These are phyloP conservation scores for Dasyornis broadbenti DNA, from an alignment of 2,113 vertebrate genomes.

Conservation along the genomic window DNA sequence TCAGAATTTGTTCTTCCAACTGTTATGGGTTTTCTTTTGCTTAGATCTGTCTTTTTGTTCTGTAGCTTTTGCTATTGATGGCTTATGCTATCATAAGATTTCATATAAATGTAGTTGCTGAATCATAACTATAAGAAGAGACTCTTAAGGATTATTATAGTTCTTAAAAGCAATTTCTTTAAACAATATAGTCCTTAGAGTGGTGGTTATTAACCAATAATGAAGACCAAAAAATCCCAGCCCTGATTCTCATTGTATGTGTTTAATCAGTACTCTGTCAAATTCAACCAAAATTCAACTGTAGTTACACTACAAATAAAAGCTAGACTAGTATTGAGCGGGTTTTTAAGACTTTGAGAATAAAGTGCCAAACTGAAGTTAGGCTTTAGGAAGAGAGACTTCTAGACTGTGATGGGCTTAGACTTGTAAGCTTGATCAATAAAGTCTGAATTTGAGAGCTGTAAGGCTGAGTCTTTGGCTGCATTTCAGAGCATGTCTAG, in stretches of 20 bases:
- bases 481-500: neutral
- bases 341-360: neutral
- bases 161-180: neutral
- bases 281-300: neutral
- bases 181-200: neutral
- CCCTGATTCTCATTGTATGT: neutral
- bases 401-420: neutral
- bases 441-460: neutral
- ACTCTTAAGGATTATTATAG: neutral
- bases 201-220: neutral
- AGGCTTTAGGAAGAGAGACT: neutral
- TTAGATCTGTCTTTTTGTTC: neutral
- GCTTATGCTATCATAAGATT: neutral
- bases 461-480: neutral
- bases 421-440: neutral
- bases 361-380: neutral
- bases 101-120: neutral
- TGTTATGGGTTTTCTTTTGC: neutral
- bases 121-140: neutral
- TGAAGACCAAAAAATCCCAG: fast-evolving
- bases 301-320: neutral
- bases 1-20: neutral
- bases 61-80: neutral
- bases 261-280: neutral
- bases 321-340: neutral